phyloP scores from a whole-genome alignment of 1,140 invertebrate genomes.

The Apis florea region DNA sequence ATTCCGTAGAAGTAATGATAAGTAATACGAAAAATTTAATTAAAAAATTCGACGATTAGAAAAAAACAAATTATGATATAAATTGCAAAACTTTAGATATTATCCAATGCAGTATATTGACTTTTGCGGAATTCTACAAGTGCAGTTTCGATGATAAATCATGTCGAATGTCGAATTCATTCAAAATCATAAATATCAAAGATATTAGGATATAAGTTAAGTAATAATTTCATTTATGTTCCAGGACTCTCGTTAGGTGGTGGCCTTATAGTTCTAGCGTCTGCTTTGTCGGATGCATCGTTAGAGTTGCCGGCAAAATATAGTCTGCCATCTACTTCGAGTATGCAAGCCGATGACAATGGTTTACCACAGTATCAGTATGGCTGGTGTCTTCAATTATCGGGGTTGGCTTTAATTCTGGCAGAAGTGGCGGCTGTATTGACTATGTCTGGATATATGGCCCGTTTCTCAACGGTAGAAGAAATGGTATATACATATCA shows the following conservation, averaged over 20 bases:
- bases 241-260: constrained; percentile 84
- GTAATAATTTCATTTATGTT: constrained; percentile 67
- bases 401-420: constrained; percentile 84
- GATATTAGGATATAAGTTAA: constrained; percentile 29
- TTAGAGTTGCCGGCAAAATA: constrained; percentile 79
- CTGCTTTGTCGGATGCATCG: constrained; percentile 83
- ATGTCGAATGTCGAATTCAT: not conserved
- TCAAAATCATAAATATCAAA: constrained; percentile 25
- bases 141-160: constrained; percentile 16
- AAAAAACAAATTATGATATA: not conserved
- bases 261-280: constrained; percentile 84
- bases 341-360: constrained; percentile 72
- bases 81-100: not conserved
- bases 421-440: constrained; percentile 85
- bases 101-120: not conserved
- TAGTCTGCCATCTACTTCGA: constrained; percentile 73
- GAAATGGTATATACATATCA: constrained; percentile 81
- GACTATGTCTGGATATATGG: constrained; percentile 84
- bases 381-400: constrained; percentile 87
- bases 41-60: not conserved
- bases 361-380: constrained; percentile 83
- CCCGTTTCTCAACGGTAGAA: constrained; percentile 83
- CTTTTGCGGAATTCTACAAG: not conserved
- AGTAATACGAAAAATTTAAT: not conserved
- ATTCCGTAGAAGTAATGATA: not conserved